Base-by-base conservation (phyloP, 1,140 invertebrate species). In the Leptinotarsa undecemlineata region DNA sequence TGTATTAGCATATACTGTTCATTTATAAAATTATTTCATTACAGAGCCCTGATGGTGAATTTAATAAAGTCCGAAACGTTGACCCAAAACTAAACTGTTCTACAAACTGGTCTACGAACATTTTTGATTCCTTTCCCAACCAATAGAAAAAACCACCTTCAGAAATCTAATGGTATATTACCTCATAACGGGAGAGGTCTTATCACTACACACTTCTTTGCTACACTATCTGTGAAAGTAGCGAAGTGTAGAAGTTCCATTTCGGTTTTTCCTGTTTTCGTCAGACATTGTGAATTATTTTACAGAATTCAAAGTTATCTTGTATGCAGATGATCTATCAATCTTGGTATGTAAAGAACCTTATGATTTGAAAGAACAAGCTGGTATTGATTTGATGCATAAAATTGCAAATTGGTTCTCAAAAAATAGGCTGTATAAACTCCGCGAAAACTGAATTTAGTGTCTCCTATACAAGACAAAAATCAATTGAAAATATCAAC, bases 301-400 rank as follows among this genome's bases (percentile, higher is more conserved):
- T 8, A 3, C 62, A 14, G 1, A 64, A 14, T 64, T 64, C 2
- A 23, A 64, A 64, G 19, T 64, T 21, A 26, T 64, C 8, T 23
- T 64, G 6, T 64, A 64, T 64, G 62, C 62, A n/a, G 62, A 64
- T 20, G 62, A 64, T 19, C 19, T 64, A 64, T 21, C 62, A 64
- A 64, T 23, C 19, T 14, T 64, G 15, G 23, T 64, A 20, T n/a
- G 20, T 21, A 20, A 64, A 26, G 2, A 64, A 11, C 1, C 62
- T 17, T 0, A 63, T 63, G 62, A 1, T 64, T 64, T 21, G 20
- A 64, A 64, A 8, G 3, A 64, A 64, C 14, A 14, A 64, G 62
- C 62, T 64, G 14, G 1, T 64, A 19, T 19, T 64, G 19, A 23
- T 23, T 23, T 4, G 4, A 64, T 26, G 62, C 3, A 14, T 17